These are phyloP conservation scores for Parazoanthus atlanticus DNA, from an alignment of 92 coral and sea anemone species.

Conservation along the genomic window DNA sequence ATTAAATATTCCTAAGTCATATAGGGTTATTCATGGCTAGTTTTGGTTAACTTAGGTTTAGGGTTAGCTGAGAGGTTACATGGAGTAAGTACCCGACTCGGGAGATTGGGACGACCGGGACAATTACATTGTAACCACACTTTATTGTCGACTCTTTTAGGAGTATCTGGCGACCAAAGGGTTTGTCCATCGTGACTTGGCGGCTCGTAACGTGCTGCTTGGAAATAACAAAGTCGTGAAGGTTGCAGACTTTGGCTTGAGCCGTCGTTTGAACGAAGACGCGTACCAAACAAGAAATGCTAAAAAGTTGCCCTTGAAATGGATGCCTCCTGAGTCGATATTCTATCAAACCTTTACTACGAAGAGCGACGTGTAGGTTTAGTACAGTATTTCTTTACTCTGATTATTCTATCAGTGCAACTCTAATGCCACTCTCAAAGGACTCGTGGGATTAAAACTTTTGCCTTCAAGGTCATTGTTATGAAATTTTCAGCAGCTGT, in stretches of 20 bases:
- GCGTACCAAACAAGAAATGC: not conserved
- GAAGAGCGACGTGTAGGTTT: conserved; percentile 1
- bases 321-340: conserved; percentile 5
- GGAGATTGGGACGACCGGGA: too few species aligned
- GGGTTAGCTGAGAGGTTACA: too few species aligned
- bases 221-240: conserved; percentile 1
- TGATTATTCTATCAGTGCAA: not conserved
- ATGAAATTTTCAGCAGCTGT: too few species aligned
- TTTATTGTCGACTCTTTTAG: not conserved
- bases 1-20: too few species aligned
- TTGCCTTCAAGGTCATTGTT: too few species aligned
- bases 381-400: not conserved
- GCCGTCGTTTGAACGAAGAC: not conserved
- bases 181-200: conserved; percentile 17
- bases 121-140: too few species aligned
- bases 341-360: conserved; percentile 14
- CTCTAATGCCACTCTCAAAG: too few species aligned
- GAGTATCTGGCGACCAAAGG: conserved; percentile 19
- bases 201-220: not conserved
- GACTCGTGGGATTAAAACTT: too few species aligned
- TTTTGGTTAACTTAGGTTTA: too few species aligned
- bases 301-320: not conserved
- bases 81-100: too few species aligned
- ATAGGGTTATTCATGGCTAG: too few species aligned
- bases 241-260: conserved; percentile 19